Percentiles rank a stretch among this genome's conserved stretches.
Conservation (phyloP, 2,113 vertebrate species). For the Protomyctophum bolini region DNA sequence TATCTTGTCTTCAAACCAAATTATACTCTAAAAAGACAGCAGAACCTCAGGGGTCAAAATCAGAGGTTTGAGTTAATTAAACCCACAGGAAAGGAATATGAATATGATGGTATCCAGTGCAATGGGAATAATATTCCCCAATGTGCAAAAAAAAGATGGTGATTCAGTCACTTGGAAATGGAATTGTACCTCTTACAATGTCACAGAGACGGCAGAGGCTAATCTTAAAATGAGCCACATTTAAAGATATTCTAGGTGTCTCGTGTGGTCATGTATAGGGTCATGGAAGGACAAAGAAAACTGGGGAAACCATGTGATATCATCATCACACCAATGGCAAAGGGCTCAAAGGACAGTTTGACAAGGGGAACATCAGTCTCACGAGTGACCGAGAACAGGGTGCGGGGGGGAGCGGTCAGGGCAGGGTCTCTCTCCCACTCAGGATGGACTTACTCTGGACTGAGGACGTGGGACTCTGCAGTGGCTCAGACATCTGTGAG, state of each 20-base stretch:
- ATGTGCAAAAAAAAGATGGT: not conserved
- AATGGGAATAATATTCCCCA: not conserved
- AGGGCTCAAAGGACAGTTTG: slow-evolving; percentile 33
- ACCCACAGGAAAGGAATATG: not conserved
- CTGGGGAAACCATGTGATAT: no score
- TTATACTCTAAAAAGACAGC: not conserved
- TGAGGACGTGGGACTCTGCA: slow-evolving; percentile 82
- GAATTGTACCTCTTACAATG: not conserved
- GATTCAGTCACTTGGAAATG: not conserved
- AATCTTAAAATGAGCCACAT: no score
- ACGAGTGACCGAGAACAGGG: slow-evolving; percentile 13
- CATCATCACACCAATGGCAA: not conserved
- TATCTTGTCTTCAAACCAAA: slow-evolving; percentile 13
- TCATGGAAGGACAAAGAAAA: no score
- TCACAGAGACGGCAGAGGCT: no score
- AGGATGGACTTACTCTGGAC: slow-evolving; percentile 83
- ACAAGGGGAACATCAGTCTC: slow-evolving; percentile 13
- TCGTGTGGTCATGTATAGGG: no score
- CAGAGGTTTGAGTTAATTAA: not conserved
- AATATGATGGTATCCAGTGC: not conserved
- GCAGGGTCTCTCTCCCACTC: slow-evolving; percentile 32
- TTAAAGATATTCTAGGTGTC: no score
- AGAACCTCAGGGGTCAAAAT: slow-evolving; percentile 14
- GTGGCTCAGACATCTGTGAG: slow-evolving; percentile 80
- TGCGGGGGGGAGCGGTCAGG: slow-evolving; percentile 18